Evolutionary conservation across 2,113 vertebrate genomes (phyloP).

Genomic region (Uropsilus gracilis): DNA sequence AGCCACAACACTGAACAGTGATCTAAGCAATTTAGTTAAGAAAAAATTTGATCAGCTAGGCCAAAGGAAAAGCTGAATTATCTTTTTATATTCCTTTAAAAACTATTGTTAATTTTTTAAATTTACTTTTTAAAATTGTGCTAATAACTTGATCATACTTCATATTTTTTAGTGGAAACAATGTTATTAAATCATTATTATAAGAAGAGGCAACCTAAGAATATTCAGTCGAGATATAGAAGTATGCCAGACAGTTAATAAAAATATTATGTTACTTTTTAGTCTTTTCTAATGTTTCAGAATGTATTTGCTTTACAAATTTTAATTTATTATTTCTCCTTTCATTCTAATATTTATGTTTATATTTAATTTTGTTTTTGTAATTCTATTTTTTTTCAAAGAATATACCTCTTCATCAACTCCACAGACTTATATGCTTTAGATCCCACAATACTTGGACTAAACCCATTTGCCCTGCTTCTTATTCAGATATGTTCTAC

Average conservation of each 20-base stretch:
- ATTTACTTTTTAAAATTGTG: too few relatives aligned
- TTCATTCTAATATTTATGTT: background rate
- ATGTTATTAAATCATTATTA: background rate
- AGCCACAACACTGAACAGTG: too few relatives aligned
- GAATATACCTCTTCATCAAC: background rate
- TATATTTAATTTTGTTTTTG: slow-evolving; percentile 18
- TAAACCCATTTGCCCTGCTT: background rate
- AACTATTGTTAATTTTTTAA: too few relatives aligned
- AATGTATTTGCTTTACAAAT: background rate
- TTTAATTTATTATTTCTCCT: background rate
- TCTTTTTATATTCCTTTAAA: background rate
- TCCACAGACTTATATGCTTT: background rate
- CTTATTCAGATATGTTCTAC: background rate
- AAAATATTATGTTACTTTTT: slow-evolving; percentile 24
- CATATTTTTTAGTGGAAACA: background rate
- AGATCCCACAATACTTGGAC: background rate
- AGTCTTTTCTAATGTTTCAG: slow-evolving; percentile 10
- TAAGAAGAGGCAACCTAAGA: background rate
- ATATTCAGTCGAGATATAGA: background rate
- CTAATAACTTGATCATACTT: too few relatives aligned
- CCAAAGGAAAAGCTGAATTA: background rate
- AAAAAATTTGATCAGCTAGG: background rate
- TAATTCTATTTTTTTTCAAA: slow-evolving; percentile 43
- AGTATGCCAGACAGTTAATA: background rate
- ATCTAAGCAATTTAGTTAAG: background rate